phyloP scores from a whole-genome alignment of 1,140 invertebrate species.

The Colletes gigas region DNA sequence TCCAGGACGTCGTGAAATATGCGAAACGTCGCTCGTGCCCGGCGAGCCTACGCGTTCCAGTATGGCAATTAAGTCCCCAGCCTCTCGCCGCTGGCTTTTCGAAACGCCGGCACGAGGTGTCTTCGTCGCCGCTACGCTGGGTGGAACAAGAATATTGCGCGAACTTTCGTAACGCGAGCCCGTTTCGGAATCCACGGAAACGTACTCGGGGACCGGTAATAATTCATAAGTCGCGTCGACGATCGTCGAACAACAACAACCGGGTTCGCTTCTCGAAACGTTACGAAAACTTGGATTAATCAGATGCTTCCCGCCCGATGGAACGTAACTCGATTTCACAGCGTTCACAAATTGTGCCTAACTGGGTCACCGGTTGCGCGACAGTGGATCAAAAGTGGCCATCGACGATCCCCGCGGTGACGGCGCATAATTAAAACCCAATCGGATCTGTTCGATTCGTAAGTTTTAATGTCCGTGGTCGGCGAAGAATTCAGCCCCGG shows the following conservation, averaged over 20 bases:
- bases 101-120: neutral
- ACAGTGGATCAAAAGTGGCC: neutral
- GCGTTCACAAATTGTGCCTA: conserved; percentile 43
- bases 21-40: conserved; percentile 1
- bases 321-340: conserved; percentile 22
- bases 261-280: conserved; percentile 25
- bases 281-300: conserved; percentile 38
- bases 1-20: conserved; percentile 44
- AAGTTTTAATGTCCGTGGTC: conserved; percentile 35
- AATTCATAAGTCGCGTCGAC: conserved; percentile 11
- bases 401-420: neutral
- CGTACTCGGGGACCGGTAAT: conserved; percentile 20
- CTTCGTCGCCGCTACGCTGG: neutral
- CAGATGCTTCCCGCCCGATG: conserved; percentile 41
- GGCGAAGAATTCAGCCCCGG: neutral
- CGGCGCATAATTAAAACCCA: conserved; percentile 56
- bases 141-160: neutral
- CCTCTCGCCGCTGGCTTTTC: neutral
- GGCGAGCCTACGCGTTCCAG: neutral
- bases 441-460: conserved; percentile 40
- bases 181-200: conserved; percentile 6
- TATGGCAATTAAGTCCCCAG: neutral
- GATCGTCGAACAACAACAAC: conserved; percentile 15
- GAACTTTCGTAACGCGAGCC: neutral
- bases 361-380: conserved; percentile 30